These are phyloP conservation scores for Patiria miniata DNA, from an alignment of 35 echinoderm and acorn worm species.

Conservation along the genomic window DNA sequence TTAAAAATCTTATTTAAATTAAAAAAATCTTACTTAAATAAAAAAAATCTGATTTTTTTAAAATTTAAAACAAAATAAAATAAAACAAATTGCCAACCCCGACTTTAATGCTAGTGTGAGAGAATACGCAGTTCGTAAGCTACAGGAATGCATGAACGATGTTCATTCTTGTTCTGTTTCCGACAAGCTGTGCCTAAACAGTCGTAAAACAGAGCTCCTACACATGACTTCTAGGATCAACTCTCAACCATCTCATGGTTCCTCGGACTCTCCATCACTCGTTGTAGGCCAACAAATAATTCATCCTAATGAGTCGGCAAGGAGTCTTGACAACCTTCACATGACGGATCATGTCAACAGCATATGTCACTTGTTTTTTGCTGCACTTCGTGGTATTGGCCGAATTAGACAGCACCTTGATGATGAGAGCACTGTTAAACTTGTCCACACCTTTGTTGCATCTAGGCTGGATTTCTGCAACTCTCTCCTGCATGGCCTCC, in stretches of 20 bases:
- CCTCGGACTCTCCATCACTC: background rate
- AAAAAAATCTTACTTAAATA: no score
- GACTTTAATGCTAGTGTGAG: background rate
- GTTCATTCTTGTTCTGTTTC: conserved; percentile 12
- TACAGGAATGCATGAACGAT: conserved; percentile 23
- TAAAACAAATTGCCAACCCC: background rate
- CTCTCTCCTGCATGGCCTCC: no score
- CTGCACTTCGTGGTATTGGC: no score
- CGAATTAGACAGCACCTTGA: no score
- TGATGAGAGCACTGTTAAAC: no score
- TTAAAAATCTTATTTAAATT: no score
- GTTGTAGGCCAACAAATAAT: background rate
- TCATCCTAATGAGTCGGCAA: background rate
- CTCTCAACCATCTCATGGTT: background rate
- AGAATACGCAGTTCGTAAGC: background rate
- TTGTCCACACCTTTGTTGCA: no score
- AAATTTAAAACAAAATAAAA: no score
- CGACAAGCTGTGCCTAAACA: conserved; percentile 36
- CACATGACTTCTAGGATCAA: background rate
- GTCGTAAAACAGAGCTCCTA: no score
- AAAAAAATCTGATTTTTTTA: no score
- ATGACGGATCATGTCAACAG: background rate
- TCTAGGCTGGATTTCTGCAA: no score
- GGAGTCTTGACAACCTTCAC: background rate
- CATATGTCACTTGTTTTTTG: no score